A percentile compares a stretch with the other conserved stretches of the same genome.
Evolutionary conservation across 23 tunicate genomes (phyloP).

Genomic region (Botrylloides violaceus): DNA sequence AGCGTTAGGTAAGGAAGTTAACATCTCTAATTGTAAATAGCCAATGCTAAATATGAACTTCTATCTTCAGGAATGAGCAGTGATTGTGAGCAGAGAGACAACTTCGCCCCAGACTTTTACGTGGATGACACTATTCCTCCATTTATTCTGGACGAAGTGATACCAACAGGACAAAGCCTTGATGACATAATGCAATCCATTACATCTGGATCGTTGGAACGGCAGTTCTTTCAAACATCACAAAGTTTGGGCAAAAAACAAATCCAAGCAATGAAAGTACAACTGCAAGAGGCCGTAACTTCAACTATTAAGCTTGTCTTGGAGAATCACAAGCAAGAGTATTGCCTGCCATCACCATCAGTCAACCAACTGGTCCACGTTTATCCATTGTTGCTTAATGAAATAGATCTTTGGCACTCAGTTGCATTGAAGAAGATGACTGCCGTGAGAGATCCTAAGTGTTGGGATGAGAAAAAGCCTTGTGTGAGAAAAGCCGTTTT

Average conservation of each 20-base stretch:
- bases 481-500: slow-evolving; percentile 32
- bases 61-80: too few relatives aligned
- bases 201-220: slow-evolving; percentile 14
- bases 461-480: slow-evolving; percentile 36
- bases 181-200: background rate
- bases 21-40: too few relatives aligned
- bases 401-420: slow-evolving; percentile 69
- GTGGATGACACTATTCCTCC: too few relatives aligned
- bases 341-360: slow-evolving; percentile 43
- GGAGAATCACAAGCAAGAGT: slow-evolving; percentile 53
- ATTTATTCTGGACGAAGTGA: too few relatives aligned
- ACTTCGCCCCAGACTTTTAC: too few relatives aligned
- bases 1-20: too few relatives aligned
- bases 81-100: too few relatives aligned
- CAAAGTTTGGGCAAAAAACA: background rate
- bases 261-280: slow-evolving; percentile 25
- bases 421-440: slow-evolving; percentile 55
- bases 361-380: slow-evolving; percentile 56
- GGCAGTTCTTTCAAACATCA: background rate
- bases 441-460: slow-evolving; percentile 3
- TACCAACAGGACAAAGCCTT: too few relatives aligned
- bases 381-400: slow-evolving; percentile 64
- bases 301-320: slow-evolving; percentile 44
- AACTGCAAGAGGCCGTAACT: slow-evolving; percentile 42
- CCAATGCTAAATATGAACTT: too few relatives aligned